Evolutionary conservation across 2,797 vertebrate species (phyloP).

Genomic region (Enteromius argenteus): DNA sequence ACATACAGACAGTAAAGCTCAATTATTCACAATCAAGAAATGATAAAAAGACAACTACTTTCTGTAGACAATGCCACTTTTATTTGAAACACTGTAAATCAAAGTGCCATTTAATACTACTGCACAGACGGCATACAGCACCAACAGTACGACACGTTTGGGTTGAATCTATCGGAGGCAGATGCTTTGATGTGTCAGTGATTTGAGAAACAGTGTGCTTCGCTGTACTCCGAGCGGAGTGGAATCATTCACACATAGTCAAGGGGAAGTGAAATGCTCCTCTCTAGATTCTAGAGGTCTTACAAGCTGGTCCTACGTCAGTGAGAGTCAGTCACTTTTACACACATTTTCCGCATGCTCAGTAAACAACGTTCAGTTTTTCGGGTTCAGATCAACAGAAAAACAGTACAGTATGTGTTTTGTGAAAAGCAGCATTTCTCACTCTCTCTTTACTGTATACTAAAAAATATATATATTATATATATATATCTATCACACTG

Average conservation of each 20-base stretch:
- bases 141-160: slow-evolving; percentile 44
- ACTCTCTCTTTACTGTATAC: slow-evolving; percentile 49
- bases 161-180: slow-evolving; percentile 20
- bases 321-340: slow-evolving; percentile 8
- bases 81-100: slow-evolving; percentile 51
- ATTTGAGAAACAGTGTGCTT: slow-evolving; percentile 31
- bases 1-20: background rate
- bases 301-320: slow-evolving; percentile 29
- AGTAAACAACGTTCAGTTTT: slow-evolving; percentile 25
- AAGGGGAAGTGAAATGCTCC: slow-evolving; percentile 18
- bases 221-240: background rate
- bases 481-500: background rate
- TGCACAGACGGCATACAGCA: slow-evolving; percentile 56
- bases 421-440: slow-evolving; percentile 57
- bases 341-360: slow-evolving; percentile 25
- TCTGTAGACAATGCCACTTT: slow-evolving; percentile 52
- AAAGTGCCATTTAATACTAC: slow-evolving; percentile 50
- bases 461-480: too few species aligned
- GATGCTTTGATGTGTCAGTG: slow-evolving; percentile 34
- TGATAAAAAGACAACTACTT: slow-evolving; percentile 2
- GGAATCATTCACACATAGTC: background rate
- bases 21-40: background rate
- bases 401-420: slow-evolving; percentile 53
- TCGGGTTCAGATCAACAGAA: background rate
- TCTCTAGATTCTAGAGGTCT: slow-evolving; percentile 33